phyloP scores from a whole-genome alignment of 2,797 vertebrate genomes.

The Sciaenops ocellatus region DNA sequence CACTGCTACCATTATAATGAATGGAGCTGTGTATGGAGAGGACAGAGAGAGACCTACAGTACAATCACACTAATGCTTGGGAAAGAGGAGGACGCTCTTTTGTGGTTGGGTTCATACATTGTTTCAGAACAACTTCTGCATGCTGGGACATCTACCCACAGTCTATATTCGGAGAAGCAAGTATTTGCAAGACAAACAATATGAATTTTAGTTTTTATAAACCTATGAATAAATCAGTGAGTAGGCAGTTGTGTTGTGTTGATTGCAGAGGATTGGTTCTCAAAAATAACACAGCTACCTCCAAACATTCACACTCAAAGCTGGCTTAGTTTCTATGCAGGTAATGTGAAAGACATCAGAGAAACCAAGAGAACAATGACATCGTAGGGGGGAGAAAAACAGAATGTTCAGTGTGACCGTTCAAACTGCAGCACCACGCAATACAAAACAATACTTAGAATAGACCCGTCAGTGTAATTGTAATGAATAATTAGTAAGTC shows the following conservation, averaged over 20 bases:
- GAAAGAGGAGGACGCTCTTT: slow-evolving; percentile 23
- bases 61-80: slow-evolving; percentile 32
- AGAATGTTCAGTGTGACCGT: background rate
- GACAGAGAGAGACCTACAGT: slow-evolving; percentile 27
- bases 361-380: background rate
- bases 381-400: background rate
- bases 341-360: slow-evolving; percentile 21
- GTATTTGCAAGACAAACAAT: slow-evolving; percentile 31
- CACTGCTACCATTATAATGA: slow-evolving; percentile 63
- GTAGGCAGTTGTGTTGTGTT: slow-evolving; percentile 9
- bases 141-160: slow-evolving; percentile 15
- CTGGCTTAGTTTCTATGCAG: slow-evolving; percentile 8
- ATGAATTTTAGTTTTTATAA: slow-evolving; percentile 24
- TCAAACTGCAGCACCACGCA: background rate
- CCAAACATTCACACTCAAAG: background rate
- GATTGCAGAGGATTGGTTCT: slow-evolving; percentile 17
- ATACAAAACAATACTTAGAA: background rate
- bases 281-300: slow-evolving; percentile 17
- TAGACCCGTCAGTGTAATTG: background rate
- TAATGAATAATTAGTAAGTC: background rate
- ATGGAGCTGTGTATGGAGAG: slow-evolving; percentile 29
- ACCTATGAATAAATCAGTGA: slow-evolving; percentile 26
- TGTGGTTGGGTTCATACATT: slow-evolving; percentile 42
- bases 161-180: slow-evolving; percentile 44
- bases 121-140: slow-evolving; percentile 42